Evolutionary conservation across 2,888 invertebrate genomes (phyloP), one percentile per base, ranked within the genome.

Genomic region (Cephalotes varians): DNA sequence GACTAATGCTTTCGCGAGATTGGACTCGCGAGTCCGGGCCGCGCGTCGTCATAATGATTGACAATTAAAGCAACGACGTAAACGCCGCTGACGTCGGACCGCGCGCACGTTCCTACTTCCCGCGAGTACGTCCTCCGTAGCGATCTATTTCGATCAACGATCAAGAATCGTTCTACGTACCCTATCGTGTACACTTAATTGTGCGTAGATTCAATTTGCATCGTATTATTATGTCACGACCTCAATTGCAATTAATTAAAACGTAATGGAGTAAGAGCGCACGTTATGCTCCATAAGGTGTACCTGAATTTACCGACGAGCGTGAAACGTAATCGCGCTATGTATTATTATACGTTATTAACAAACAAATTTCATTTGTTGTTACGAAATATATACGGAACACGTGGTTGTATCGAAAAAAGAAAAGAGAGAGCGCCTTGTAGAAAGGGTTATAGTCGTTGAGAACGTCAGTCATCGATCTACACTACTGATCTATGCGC

Each of bases 401-500:
- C 56, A 31, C 54, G 9, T 21, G 12, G 4, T 51, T 15, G 10
- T 51, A 21, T 51, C 15, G 65, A 21, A 9, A 9, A 44, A 18
- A 28, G 1, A 3, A 12, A 21, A 10, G 25, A 18, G 18, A 72
- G 28, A 10, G 10, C 9, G 5, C 7, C 21, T 51, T 49, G 12
- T 10, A 25, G 37, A 65, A 65, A 40, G 54, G 40, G 21, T 54
- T 76, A 25, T 65, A 51, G 25, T 37, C 6, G 31, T 15, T 12
- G 47, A 62, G 47, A 47, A 71, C 37, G 44, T 21, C 44, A 67
- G 77, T 44, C 56, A 79, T 79, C 77, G 77, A 71, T 71, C 77
- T 56, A 79, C 56, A 71, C 77, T 79, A 71, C 77, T 79, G 71
- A 79, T 79, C 77, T 69, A 79, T 79, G 56, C 71, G 18, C 71